phyloP scores from a whole-genome alignment of 1,140 invertebrate species.

The Galendromus occidentalis region DNA sequence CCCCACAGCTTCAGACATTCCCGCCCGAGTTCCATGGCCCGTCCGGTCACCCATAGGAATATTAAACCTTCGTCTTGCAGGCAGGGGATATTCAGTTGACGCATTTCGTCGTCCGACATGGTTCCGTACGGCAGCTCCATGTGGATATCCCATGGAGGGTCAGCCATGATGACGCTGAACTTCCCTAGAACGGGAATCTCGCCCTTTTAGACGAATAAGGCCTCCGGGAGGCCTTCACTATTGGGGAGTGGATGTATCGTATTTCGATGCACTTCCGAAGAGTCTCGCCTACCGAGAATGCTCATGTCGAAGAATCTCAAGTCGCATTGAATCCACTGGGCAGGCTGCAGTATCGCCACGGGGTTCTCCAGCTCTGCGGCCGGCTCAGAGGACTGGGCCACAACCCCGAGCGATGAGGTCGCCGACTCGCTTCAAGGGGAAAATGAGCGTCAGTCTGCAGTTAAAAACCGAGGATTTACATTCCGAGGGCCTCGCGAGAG shows the following conservation, averaged over 20 bases:
- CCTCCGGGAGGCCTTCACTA: no score
- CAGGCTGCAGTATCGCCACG: slow-evolving; percentile 18
- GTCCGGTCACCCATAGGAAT: slow-evolving; percentile 92
- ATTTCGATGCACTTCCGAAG: slow-evolving; percentile 15
- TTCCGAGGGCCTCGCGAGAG: no score
- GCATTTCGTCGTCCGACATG: slow-evolving; percentile 97
- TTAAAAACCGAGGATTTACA: no score
- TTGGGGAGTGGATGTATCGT: no score
- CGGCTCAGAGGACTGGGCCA: background rate
- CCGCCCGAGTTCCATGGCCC: slow-evolving; percentile 87
- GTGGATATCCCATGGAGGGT: slow-evolving; percentile 95
- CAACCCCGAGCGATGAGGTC: no score
- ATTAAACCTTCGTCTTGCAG: slow-evolving; percentile 88
- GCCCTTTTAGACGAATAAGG: no score
- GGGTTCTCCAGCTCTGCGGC: background rate
- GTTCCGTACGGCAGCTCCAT: slow-evolving; percentile 98
- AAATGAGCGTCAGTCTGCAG: no score
- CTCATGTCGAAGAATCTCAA: slow-evolving; percentile 85
- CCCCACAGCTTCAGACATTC: slow-evolving; percentile 83
- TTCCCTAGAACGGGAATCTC: slow-evolving; percentile 33
- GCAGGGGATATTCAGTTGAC: slow-evolving; percentile 66
- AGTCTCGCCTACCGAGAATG: slow-evolving; percentile 54
- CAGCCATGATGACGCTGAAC: slow-evolving; percentile 81
- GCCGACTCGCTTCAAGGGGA: no score
- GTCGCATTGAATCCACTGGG: slow-evolving; percentile 89